Evolutionary conservation across 2,113 vertebrate genomes (phyloP).

Genomic region (Melanerpes formicivorus): DNA sequence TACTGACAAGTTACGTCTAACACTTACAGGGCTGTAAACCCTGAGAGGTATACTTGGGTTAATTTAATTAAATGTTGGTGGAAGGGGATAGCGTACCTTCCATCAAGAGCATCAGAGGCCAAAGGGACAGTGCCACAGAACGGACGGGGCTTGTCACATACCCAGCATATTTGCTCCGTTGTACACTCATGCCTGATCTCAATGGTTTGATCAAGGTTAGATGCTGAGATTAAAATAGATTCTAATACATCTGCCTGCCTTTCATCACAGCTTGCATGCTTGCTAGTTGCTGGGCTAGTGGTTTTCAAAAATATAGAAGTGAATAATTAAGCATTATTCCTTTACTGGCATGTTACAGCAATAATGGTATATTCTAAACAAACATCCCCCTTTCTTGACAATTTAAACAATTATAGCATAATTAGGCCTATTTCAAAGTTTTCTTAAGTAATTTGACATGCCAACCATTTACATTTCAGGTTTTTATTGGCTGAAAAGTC

Average conservation of each 20-base stretch:
- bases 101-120: fast-evolving
- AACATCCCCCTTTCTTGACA: constrained; percentile 43
- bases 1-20: neutral
- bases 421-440: constrained; percentile 84
- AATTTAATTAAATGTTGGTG: constrained; percentile 40
- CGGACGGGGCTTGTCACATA: neutral
- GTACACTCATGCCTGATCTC: neutral
- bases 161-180: fast-evolving
- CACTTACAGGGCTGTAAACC: constrained; percentile 8
- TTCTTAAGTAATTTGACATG: constrained; percentile 85
- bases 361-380: constrained; percentile 41
- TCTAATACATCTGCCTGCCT: neutral
- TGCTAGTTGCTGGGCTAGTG: neutral
- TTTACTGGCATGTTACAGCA: constrained; percentile 30
- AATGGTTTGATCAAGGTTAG: neutral
- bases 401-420: constrained; percentile 76
- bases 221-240: constrained; percentile 40
- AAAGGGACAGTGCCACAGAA: neutral
- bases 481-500: constrained; percentile 85
- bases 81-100: neutral
- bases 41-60: constrained; percentile 10
- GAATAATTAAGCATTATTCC: constrained; percentile 8
- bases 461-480: constrained; percentile 79
- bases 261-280: constrained; percentile 26
- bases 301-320: neutral